Conservation (phyloP, 1,140 invertebrate genomes). For the Cepaea nemoralis region DNA sequence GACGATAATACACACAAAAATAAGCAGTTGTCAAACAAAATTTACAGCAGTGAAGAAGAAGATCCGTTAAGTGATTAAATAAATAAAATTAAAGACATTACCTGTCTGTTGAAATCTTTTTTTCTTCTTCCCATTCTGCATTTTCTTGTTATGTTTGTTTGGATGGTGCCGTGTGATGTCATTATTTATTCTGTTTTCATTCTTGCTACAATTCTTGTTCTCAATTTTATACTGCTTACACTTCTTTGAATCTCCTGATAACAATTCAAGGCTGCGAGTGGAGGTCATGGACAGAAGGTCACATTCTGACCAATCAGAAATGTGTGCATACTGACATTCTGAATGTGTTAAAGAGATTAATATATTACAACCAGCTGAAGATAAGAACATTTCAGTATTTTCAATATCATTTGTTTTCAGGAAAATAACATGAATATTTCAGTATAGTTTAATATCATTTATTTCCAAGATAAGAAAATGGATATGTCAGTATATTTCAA, state of each 20-base stretch:
- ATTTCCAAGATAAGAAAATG: no score
- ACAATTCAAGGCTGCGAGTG: slow-evolving; percentile 27
- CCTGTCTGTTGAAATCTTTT: background rate
- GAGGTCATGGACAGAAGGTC: slow-evolving; percentile 2
- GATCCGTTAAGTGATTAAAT: no score
- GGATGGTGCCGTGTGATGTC: background rate
- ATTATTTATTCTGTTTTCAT: background rate
- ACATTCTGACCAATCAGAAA: slow-evolving; percentile 28
- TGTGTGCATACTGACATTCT: slow-evolving; percentile 23
- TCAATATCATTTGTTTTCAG: no score
- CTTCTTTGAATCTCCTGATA: background rate
- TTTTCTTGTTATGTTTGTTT: background rate
- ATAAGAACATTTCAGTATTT: no score
- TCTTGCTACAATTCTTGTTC: background rate
- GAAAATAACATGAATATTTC: no score
- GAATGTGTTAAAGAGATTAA: background rate
- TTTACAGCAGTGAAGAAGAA: no score
- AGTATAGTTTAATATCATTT: no score
- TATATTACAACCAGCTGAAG: background rate
- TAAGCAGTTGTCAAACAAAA: no score
- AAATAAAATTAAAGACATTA: background rate
- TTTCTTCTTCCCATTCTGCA: background rate
- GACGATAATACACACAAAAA: no score
- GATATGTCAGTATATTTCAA: no score
- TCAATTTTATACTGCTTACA: background rate